Evolutionary conservation across 2,888 invertebrate genomes (phyloP).

Genomic region (Callyntrura sp.): DNA sequence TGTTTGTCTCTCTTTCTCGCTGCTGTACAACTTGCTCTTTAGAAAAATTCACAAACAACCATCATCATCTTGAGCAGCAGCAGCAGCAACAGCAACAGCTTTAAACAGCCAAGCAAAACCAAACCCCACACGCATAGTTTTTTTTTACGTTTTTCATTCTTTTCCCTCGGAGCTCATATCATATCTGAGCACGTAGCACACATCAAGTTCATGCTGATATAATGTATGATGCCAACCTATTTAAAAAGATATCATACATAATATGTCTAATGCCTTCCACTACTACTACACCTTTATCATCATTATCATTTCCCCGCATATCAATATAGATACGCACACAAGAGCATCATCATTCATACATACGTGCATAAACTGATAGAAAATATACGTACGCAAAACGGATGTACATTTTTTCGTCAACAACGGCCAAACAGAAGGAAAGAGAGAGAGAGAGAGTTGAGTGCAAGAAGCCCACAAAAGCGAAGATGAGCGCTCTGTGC

Average conservation of each 20-base stretch:
- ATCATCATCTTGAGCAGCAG: not conserved
- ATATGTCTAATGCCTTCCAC: too few species aligned
- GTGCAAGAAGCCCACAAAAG: slow-evolving; percentile 6
- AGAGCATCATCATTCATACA: not conserved
- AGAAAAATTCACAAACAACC: slow-evolving; percentile 57
- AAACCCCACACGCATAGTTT: slow-evolving; percentile 32
- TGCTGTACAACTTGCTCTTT: slow-evolving; percentile 12
- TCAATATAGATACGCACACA: not conserved
- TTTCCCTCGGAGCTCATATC: not conserved
- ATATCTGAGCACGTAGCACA: slow-evolving; percentile 25
- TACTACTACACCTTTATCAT: not conserved
- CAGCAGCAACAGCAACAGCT: not conserved
- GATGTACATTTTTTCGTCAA: slow-evolving; percentile 49
- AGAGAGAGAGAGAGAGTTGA: not conserved
- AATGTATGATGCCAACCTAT: not conserved
- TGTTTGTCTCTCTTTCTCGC: slow-evolving; percentile 20
- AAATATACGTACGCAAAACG: slow-evolving; percentile 14
- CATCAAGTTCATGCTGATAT: slow-evolving; percentile 2
- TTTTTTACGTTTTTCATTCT: slow-evolving; percentile 72
- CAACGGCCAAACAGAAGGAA: not conserved
- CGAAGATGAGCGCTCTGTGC: slow-evolving; percentile 7
- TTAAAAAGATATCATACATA: slow-evolving; percentile 32
- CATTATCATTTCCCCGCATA: slow-evolving; percentile 11
- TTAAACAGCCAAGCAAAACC: not conserved
- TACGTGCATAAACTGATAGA: not conserved